Evolutionary conservation across 37 sponge, comb jelly and placozoan genomes (phyloP).

Genomic region (Tethya wilhelma): DNA sequence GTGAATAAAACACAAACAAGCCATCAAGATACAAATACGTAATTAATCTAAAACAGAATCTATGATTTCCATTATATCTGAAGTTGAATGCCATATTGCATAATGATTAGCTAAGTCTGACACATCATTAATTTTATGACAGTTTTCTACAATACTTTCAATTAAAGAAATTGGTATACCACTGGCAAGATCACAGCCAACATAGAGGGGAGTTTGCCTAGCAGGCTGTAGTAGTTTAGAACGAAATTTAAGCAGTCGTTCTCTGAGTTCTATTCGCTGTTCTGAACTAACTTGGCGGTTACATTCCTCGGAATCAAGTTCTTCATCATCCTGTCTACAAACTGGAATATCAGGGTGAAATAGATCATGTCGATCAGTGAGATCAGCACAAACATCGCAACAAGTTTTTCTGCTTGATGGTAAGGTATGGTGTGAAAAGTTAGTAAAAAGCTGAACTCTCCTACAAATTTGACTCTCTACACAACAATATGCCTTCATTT

Average conservation of each 20-base stretch:
- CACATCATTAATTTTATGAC: background rate
- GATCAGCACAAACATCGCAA: conserved; percentile 2
- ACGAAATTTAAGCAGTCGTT: background rate
- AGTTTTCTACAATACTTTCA: background rate
- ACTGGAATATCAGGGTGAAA: background rate
- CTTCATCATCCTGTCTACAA: background rate
- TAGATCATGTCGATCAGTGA: background rate
- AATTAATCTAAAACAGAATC: background rate
- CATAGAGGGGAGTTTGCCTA: background rate
- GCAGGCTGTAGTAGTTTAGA: too few relatives aligned
- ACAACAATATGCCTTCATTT: conserved; percentile 20
- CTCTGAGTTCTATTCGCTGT: background rate
- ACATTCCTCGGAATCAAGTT: background rate
- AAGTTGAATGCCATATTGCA: background rate
- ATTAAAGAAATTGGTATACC: background rate
- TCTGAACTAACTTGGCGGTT: background rate
- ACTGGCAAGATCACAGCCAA: background rate
- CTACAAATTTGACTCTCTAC: background rate
- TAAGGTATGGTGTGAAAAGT: background rate
- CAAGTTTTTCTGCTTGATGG: background rate
- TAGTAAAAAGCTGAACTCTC: background rate
- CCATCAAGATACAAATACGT: too few relatives aligned
- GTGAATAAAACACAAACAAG: too few relatives aligned
- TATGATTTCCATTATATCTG: background rate
- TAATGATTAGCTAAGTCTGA: background rate